Conservation (phyloP, 2,797 vertebrate species). For the Lepilemur ruficaudatus region DNA sequence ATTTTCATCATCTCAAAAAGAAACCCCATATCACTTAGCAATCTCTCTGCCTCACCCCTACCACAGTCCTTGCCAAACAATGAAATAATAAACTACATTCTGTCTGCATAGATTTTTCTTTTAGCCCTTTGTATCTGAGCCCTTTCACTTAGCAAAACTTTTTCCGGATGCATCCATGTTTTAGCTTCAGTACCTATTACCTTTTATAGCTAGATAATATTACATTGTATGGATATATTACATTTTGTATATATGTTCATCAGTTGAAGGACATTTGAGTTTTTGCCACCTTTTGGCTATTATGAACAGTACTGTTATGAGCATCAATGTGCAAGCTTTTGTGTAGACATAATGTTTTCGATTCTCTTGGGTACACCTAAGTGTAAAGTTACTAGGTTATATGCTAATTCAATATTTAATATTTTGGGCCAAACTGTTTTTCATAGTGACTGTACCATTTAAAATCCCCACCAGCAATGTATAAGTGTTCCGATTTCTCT, state of each 20-base stretch:
- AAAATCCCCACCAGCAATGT: background rate
- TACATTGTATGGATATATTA: background rate
- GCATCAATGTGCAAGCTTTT: background rate
- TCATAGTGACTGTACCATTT: background rate
- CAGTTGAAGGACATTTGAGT: background rate
- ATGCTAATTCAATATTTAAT: background rate
- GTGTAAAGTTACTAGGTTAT: background rate
- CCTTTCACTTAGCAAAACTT: background rate
- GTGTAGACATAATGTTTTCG: background rate
- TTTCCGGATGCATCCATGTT: background rate
- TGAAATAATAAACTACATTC: background rate
- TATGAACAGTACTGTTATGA: background rate
- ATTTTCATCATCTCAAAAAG: background rate
- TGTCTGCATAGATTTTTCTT: background rate
- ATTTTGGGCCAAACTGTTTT: background rate
- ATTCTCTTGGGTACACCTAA: background rate
- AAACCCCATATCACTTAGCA: background rate
- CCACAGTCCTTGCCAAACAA: background rate
- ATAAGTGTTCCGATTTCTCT: background rate
- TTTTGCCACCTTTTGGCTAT: background rate
- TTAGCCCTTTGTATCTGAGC: background rate
- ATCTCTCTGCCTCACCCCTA: rapidly evolving
- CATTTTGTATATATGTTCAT: background rate
- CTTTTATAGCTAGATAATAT: background rate
- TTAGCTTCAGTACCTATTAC: background rate